A percentile compares a stretch with the other conserved stretches of the same genome.
Evolutionary conservation across 2,113 vertebrate species (phyloP).

Genomic region (Damaliscus lunatus): DNA sequence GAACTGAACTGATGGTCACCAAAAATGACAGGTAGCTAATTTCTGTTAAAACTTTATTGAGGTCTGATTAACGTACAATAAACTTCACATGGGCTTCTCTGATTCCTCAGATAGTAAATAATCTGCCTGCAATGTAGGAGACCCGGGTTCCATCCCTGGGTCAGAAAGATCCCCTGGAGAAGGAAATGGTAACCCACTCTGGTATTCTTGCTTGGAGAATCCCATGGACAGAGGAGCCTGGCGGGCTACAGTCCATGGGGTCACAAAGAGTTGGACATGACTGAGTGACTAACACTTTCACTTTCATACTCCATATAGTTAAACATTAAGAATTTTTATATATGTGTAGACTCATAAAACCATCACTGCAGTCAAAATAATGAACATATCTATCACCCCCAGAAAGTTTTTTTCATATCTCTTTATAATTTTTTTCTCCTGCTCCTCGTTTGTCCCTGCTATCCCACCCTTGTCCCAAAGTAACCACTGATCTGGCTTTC

Average conservation of each 20-base stretch:
- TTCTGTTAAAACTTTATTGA: neutral
- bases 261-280: neutral
- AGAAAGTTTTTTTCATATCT: neutral
- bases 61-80: neutral
- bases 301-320: neutral
- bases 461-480: neutral
- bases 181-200: neutral
- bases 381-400: neutral
- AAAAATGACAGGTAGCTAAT: neutral
- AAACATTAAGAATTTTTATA: neutral
- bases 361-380: neutral
- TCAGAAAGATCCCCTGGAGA: neutral
- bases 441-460: neutral
- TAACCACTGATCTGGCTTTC: neutral
- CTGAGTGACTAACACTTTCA: neutral
- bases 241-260: rapidly evolving
- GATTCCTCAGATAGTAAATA: neutral
- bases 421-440: neutral
- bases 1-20: neutral
- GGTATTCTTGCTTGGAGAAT: neutral
- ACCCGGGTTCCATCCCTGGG: neutral
- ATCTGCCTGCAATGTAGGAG: neutral
- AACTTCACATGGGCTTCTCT: neutral
- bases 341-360: neutral
- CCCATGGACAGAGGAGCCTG: neutral